Percentiles rank a stretch among this genome's conserved stretches.
Evolutionary conservation across 2,113 vertebrate genomes (phyloP).

Genomic region (Scophthalmus maximus): DNA sequence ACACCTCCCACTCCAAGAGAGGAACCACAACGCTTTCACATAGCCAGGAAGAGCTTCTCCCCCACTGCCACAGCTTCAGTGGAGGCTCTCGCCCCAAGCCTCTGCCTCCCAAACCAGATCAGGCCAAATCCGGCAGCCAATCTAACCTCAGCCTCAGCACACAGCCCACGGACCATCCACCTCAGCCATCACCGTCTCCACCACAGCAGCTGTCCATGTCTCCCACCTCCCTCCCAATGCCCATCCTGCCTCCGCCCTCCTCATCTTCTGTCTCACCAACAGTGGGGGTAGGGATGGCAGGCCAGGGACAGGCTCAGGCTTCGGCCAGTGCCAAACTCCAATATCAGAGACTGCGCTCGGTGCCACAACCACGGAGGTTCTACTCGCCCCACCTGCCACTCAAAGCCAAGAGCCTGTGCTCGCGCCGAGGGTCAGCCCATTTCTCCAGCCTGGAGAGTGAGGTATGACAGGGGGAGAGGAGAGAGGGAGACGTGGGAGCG

Average conservation of each 20-base stretch:
- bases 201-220: slow-evolving; percentile 79
- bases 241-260: slow-evolving; percentile 81
- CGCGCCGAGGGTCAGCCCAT: slow-evolving; percentile 91
- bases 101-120: slow-evolving; percentile 82
- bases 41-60: slow-evolving; percentile 89
- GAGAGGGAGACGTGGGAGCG: slow-evolving; percentile 80
- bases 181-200: slow-evolving; percentile 78
- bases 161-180: slow-evolving; percentile 83
- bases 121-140: slow-evolving; percentile 90
- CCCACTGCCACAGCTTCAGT: slow-evolving; percentile 86
- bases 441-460: slow-evolving; percentile 95
- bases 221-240: slow-evolving; percentile 80
- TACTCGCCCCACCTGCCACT: slow-evolving; percentile 87
- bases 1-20: slow-evolving; percentile 76
- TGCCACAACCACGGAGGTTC: slow-evolving; percentile 85
- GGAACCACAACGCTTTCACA: slow-evolving; percentile 78
- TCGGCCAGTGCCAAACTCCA: slow-evolving; percentile 86
- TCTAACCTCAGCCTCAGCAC: slow-evolving; percentile 92
- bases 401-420: slow-evolving; percentile 90
- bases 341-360: slow-evolving; percentile 86
- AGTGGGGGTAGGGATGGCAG: slow-evolving; percentile 71
- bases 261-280: slow-evolving; percentile 79
- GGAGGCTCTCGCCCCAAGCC: slow-evolving; percentile 80
- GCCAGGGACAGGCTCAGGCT: slow-evolving; percentile 70
- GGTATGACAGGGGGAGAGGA: slow-evolving; percentile 90